A percentile compares a stretch with the other conserved stretches of the same genome.
phyloP scores from a whole-genome alignment of 2,113 vertebrate genomes.

The Turdus rufiventris region DNA sequence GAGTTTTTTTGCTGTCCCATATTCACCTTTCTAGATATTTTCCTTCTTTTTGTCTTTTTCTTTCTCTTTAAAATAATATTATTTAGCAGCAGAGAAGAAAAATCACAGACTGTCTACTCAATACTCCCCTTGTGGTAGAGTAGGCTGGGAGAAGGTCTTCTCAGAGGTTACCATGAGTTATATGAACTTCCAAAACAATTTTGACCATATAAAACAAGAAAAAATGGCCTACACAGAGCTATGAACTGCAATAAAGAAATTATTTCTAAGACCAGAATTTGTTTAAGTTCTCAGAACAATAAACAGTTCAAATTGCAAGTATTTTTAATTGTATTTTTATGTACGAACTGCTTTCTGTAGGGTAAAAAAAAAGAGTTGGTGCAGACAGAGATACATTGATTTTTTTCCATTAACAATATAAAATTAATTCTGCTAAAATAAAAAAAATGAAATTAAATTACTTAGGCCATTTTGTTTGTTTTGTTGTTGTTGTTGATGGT shows the following conservation, averaged over 20 bases:
- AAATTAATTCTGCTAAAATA: background rate
- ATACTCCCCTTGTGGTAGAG: background rate
- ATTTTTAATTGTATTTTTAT: background rate
- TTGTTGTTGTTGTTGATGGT: background rate
- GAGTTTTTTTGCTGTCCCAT: fast-evolving
- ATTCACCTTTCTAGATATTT: background rate
- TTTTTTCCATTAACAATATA: background rate
- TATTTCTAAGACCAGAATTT: background rate
- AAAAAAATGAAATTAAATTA: background rate
- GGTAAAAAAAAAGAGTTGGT: background rate
- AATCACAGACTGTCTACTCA: background rate
- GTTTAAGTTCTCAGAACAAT: background rate
- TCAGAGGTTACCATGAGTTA: background rate
- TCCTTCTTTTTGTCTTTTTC: background rate
- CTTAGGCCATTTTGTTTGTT: background rate
- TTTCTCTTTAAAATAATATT: background rate
- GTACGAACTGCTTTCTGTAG: background rate
- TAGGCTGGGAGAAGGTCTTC: background rate
- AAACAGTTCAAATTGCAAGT: background rate
- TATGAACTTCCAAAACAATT: background rate
- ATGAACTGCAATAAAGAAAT: background rate
- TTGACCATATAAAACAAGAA: background rate
- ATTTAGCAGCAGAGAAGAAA: background rate
- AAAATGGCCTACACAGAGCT: background rate
- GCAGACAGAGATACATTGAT: background rate